Conservation (phyloP, 2,113 vertebrate genomes). For the Pampusana beccarii region DNA sequence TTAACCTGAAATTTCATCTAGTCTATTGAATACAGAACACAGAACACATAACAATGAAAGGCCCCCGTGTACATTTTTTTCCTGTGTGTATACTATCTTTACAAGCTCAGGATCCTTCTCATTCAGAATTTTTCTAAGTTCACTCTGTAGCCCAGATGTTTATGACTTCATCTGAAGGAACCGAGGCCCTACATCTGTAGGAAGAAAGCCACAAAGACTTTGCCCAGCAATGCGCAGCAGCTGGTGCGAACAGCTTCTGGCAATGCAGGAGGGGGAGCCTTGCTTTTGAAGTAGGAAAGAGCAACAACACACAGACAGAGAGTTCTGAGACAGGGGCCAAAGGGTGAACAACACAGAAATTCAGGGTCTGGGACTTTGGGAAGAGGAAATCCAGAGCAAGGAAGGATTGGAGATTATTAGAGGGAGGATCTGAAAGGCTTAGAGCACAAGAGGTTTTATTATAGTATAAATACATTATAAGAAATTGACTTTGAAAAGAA, state of each 20-base stretch:
- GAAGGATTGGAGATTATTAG: background rate
- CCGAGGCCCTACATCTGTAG: background rate
- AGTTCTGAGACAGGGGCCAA: background rate
- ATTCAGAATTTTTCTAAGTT: background rate
- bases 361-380: background rate
- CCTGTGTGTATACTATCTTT: background rate
- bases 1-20: constrained; percentile 9
- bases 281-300: background rate
- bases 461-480: background rate
- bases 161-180: background rate
- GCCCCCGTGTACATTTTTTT: background rate
- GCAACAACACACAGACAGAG: background rate
- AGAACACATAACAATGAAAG: background rate
- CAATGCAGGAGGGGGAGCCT: background rate
- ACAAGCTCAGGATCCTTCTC: background rate
- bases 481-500: constrained; percentile 9
- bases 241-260: background rate
- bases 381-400: background rate
- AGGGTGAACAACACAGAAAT: background rate
- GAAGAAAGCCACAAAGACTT: background rate
- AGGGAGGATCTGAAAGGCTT: background rate
- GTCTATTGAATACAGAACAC: background rate
- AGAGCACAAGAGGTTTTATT: background rate
- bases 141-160: background rate
- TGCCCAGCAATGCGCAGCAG: background rate